These are phyloP conservation scores for Stenotaenia linearis DNA, from an alignment of 2,888 invertebrate species.

Conservation along the genomic window DNA sequence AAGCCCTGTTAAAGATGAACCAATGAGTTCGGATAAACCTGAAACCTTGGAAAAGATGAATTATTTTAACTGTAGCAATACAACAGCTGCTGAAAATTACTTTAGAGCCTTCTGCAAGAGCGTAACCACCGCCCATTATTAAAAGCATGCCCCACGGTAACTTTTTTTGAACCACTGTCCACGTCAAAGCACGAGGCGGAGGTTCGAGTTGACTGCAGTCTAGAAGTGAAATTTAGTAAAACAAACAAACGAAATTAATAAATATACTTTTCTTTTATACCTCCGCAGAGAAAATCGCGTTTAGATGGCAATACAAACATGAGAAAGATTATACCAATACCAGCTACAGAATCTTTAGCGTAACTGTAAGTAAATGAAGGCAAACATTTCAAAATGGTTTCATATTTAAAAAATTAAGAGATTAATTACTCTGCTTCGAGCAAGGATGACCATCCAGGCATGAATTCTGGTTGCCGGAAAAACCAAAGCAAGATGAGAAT, in stretches of 20 bases:
- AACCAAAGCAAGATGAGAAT: slow-evolving; percentile 78
- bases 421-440: slow-evolving; percentile 45
- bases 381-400: background rate
- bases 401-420: background rate
- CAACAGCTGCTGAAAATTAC: background rate
- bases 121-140: slow-evolving; percentile 83
- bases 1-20: slow-evolving; percentile 42
- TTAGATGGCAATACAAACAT: slow-evolving; percentile 42
- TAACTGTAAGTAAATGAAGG: slow-evolving; percentile 34
- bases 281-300: slow-evolving; percentile 4
- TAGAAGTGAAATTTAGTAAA: background rate
- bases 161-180: slow-evolving; percentile 76
- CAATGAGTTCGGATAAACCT: slow-evolving; percentile 45
- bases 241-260: background rate
- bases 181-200: slow-evolving; percentile 44
- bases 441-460: slow-evolving; percentile 75
- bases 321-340: slow-evolving; percentile 47
- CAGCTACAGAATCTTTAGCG: slow-evolving; percentile 50
- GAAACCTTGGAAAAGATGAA: slow-evolving; percentile 40
- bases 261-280: background rate
- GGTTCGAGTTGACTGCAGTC: background rate
- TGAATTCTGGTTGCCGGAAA: slow-evolving; percentile 79
- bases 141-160: slow-evolving; percentile 87
- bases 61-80: no score
- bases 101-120: slow-evolving; percentile 78